Evolutionary conservation across 2,888 invertebrate genomes (phyloP), one percentile per base, ranked within the genome.

Genomic region (Drosophila borealis): DNA sequence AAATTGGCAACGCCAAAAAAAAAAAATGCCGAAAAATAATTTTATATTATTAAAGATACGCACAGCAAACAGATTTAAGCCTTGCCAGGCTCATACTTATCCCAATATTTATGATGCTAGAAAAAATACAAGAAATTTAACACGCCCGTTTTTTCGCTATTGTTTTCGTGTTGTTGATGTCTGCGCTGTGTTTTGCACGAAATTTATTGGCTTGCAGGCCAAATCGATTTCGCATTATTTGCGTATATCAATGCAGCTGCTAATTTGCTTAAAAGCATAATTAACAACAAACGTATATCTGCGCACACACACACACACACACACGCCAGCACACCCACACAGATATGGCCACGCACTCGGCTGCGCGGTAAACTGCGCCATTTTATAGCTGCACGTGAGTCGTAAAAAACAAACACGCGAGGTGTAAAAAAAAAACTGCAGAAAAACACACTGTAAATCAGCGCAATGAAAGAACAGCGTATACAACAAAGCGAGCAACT

Each of bases 241-340:
- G 65, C 69, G 55, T 67, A 51, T 51, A 68, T 66, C 84, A 74
- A 78, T 88, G 63, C 72, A 76, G 65, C 70, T 74, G 84, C 89
- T 88, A 88, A 85, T 85, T 85, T 89, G 89, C 81, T 85, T 89
- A 73, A 85, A 87, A 87, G 84, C 87, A 79, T 87, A 85, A 88
- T 89, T 87, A 88, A 85, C 87, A 88, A 44, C 65, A 46, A 59
- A 33, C 60, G 39, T 34, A 42, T 39, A 37, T 37, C 36, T 21
- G 37, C 50, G 10, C 44, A 8, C 45, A 51, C 49, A 56, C 44
- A 37, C 42, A 41, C 19, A 44, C 37, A 14, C 29, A 53, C 39
- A 42, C 37, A 53, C 29, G 8, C 25, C 25, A 8, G 25, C 8
- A 25, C 25, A 25, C 25, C 25, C 44, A 41, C 46, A 29, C 45